A percentile compares a stretch with the other conserved stretches of the same genome.
Evolutionary conservation across 2,797 vertebrate genomes (phyloP).

Genomic region (Acipenser transmontanus): DNA sequence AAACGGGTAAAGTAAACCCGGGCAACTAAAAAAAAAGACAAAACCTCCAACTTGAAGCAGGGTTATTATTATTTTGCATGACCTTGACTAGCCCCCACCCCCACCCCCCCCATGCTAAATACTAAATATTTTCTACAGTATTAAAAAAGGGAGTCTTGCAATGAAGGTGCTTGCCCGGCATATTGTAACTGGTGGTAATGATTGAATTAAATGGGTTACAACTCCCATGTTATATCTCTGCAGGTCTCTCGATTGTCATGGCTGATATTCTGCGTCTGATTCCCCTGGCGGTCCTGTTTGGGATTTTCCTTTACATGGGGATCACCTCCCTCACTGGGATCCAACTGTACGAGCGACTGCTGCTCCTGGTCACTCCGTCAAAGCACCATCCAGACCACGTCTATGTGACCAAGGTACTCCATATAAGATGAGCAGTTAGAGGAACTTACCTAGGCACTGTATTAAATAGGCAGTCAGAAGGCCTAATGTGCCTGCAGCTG

Average conservation of each 20-base stretch:
- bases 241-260: conserved; percentile 95
- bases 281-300: conserved; percentile 91
- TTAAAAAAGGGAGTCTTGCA: too few species aligned
- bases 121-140: too few species aligned
- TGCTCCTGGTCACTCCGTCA: conserved; percentile 90
- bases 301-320: conserved; percentile 98
- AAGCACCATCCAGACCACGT: conserved; percentile 95
- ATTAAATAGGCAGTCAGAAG: too few species aligned
- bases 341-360: conserved; percentile 88
- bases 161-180: too few species aligned
- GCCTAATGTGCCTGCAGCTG: too few species aligned
- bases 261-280: conserved; percentile 85
- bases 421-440: not conserved
- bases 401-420: conserved; percentile 86
- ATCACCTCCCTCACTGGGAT: conserved; percentile 93
- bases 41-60: too few species aligned
- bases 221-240: conserved; percentile 24
- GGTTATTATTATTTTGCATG: too few species aligned
- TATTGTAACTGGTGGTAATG: not conserved
- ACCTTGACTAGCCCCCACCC: too few species aligned
- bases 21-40: too few species aligned
- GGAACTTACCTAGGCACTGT: not conserved
- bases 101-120: too few species aligned
- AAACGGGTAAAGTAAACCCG: too few species aligned
- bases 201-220: not conserved